Evolutionary conservation across 2,888 invertebrate species (phyloP).

Genomic region (Eupithecia exiguata): DNA sequence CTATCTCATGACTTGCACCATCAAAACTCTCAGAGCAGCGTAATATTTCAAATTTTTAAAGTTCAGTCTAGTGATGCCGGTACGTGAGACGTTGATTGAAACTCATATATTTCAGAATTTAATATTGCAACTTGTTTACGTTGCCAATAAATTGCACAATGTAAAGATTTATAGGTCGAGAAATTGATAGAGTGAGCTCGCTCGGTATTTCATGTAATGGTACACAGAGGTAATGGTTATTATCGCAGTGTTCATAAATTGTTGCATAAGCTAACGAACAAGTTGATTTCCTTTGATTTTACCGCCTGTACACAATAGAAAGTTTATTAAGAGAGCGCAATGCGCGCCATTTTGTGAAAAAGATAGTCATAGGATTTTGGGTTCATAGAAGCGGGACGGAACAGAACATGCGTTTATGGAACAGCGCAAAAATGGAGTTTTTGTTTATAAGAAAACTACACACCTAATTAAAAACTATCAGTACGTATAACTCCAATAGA

Average conservation of each 20-base stretch:
- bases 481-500: background rate
- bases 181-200: constrained; percentile 24
- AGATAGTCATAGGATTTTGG: too few relatives aligned
- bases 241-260: background rate
- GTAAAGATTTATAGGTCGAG: constrained; percentile 40
- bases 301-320: too few relatives aligned
- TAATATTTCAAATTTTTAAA: constrained; percentile 76
- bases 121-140: constrained; percentile 56
- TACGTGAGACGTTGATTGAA: constrained; percentile 69
- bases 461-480: too few relatives aligned
- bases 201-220: constrained; percentile 16
- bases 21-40: constrained; percentile 51
- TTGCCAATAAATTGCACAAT: constrained; percentile 49
- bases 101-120: constrained; percentile 66
- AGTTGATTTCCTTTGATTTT: background rate
- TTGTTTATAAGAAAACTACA: too few relatives aligned
- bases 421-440: too few relatives aligned
- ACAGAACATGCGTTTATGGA: too few relatives aligned
- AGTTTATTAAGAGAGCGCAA: too few relatives aligned
- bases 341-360: too few relatives aligned
- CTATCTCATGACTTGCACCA: constrained; percentile 33
- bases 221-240: background rate
- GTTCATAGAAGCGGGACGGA: too few relatives aligned
- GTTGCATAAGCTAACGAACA: background rate
- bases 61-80: constrained; percentile 54